Evolutionary conservation across 2,888 invertebrate species (phyloP), one percentile per base, ranked within the genome.

Genomic region (Campoplex capitator): DNA sequence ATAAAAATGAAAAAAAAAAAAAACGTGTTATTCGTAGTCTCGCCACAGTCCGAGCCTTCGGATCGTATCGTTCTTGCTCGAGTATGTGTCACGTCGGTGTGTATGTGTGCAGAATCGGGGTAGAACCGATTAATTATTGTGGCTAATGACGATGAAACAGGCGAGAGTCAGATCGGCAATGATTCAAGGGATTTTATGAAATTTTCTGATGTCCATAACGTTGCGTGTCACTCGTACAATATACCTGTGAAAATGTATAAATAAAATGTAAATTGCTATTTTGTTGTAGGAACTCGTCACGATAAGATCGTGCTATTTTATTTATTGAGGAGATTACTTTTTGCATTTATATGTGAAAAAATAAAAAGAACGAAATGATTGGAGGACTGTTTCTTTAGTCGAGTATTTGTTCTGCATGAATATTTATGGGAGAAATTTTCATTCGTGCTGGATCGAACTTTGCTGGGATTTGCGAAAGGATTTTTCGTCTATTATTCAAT

Each of bases 71-170:
- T 3, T 6, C 4, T 38, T 11, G 4, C 58, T 9, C 70, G 38
- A 9, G 1, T 58, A 18, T 54, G 35, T 18, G 8, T 23, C 28
- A 18, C 9, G 32, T n/a, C 18, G 23, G n/a, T 45, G 42, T 79
- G 78, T 71, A 28, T n/a, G n/a, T 51, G 42, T 28, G 8, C 16
- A 28, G 18, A 18, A 28, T 23, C 13, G n/a, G n/a, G 65, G 28
- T 35, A 70, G 13, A 62, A 71, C 13, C 35, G 62, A 81, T 74
- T 74, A 81, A 74, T 56, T 74, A 81, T 81, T 32, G 54, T 23
- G n/a, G 54, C 67, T 73, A 73, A 81, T 67, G 73, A 75, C 74
- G 74, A 74, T 23, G 71, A 73, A 74, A 67, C 74, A 67, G 42
- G 65, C 65, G 56, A 74, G 54, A 28, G 58, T 74, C 54, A 62